Base-by-base conservation (phyloP, 2,888 invertebrate species). In the Cataglyphis albicans region DNA sequence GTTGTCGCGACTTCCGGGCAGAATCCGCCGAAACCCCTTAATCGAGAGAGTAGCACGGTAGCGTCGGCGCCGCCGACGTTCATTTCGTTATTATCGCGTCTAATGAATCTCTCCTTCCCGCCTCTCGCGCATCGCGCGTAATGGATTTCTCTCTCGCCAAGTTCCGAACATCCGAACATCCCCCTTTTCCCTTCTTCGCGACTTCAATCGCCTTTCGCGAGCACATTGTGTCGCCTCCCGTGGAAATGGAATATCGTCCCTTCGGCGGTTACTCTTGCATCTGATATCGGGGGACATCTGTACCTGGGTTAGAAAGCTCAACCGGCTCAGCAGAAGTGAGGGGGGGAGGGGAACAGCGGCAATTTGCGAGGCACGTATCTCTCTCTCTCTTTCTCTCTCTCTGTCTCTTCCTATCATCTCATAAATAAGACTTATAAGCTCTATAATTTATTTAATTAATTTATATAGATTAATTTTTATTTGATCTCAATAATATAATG, bases 111-210 rank as follows among this genome's bases (percentile, higher is more conserved):
- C 85, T 80, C 84, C 78, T 83, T 63, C 78, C 32, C 83, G 38
- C 44, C 81, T 72, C 86, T 75, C 88, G 59, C 82, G 65, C 48
- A 59, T 84, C 86, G 86, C 87, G 83, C 87, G 89, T 91, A 92
- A 92, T 92, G 92, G 91, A 92, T 92, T 91, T 92, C 89, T 92
- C 89, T 91, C 86, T 91, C n/a, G 87, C 86, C 89, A 91, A 92
- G 87, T 92, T 91, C 81, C 84, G 83, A 76, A 55, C 72, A 78
- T 76, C 32, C 84, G 83, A 83, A 81, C 74, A 0, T 75, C 74
- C 41, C 44, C 12, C 83, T 57, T 35, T 6, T 41, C 70, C 73
- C 55, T 59, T 67, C 74, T 67, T 78, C 83, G 73, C 64, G 74
- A 85, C 84, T 84, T 87, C 76, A 73, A 73, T 73, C 86, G 83